These are phyloP conservation scores for Colletes latitarsis DNA, from an alignment of 1,140 invertebrate genomes.

Conservation along the genomic window DNA sequence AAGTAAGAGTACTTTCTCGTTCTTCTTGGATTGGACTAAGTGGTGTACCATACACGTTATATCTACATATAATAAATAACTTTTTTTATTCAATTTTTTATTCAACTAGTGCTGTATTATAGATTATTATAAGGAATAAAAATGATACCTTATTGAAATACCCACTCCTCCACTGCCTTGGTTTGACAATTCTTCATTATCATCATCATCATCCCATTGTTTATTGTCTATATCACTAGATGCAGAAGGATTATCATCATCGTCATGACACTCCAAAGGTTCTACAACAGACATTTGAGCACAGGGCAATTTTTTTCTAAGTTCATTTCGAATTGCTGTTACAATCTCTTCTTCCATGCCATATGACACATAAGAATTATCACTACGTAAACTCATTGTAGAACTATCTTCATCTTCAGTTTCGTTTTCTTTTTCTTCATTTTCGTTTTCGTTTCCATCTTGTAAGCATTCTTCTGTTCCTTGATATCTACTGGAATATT, in stretches of 20 bases:
- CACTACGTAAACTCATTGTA: conserved; percentile 76
- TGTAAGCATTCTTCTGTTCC: conserved; percentile 24
- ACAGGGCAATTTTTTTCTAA: conserved; percentile 86
- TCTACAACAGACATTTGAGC: conserved; percentile 83
- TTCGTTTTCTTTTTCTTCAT: conserved; percentile 68
- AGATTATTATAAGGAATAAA: conserved; percentile 10
- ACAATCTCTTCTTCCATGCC: conserved; percentile 87
- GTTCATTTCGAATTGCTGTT: conserved; percentile 86
- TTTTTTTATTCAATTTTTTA: neutral
- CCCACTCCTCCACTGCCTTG: conserved; percentile 72
- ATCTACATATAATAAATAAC: conserved; percentile 68
- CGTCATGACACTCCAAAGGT: conserved; percentile 72
- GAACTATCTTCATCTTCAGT: conserved; percentile 78
- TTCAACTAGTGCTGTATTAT: neutral
- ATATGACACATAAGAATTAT: conserved; percentile 83
- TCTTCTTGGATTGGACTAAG: conserved; percentile 86
- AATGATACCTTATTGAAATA: conserved; percentile 78
- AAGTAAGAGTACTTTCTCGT: conserved; percentile 77
- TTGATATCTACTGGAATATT: neutral
- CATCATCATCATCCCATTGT: conserved; percentile 73
- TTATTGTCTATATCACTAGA: conserved; percentile 66
- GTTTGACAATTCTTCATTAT: conserved; percentile 67
- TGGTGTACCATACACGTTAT: conserved; percentile 83
- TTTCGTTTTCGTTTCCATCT: conserved; percentile 46
- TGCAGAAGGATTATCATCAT: conserved; percentile 73